These are phyloP conservation scores for Sphenodon punctatus DNA, from an alignment of 2,797 vertebrate genomes.

Conservation along the genomic window DNA sequence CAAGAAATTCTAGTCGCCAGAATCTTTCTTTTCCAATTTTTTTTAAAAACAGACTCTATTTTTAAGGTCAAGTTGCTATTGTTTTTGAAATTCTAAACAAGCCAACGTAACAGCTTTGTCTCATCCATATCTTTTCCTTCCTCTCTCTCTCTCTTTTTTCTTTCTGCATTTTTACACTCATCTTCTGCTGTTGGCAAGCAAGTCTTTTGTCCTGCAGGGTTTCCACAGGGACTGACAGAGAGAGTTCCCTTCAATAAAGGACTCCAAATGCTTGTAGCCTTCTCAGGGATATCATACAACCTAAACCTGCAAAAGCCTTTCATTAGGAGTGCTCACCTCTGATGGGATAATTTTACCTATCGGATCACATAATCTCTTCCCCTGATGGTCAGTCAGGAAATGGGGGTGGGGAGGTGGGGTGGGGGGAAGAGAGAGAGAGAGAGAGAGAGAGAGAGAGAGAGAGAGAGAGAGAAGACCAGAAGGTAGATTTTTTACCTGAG, in stretches of 20 bases:
- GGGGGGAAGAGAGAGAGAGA: background rate
- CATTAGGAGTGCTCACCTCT: conserved; percentile 72
- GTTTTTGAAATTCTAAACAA: background rate
- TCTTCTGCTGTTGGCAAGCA: background rate
- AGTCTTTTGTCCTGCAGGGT: conserved; percentile 46
- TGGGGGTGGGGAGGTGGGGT: too few species aligned
- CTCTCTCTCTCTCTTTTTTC: background rate
- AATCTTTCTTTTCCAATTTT: background rate
- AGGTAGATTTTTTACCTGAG: conserved; percentile 12
- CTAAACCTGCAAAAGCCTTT: conserved; percentile 72
- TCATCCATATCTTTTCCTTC: background rate
- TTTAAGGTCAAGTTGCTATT: background rate
- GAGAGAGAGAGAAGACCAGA: background rate
- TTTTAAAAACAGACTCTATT: too few species aligned
- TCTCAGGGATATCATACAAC: conserved; percentile 84
- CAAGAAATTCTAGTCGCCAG: background rate
- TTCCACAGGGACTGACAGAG: conserved; percentile 47
- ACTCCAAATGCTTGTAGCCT: conserved; percentile 48
- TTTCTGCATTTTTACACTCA: background rate
- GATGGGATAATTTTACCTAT: conserved; percentile 76
- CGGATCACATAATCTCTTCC: conserved; percentile 71
- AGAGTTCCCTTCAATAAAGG: conserved; percentile 48
- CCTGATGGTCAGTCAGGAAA: conserved; percentile 68
- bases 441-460: background rate
- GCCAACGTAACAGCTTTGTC: background rate